Percentiles rank a stretch among this genome's conserved stretches.
phyloP scores from a whole-genome alignment of 2,797 vertebrate genomes.

The Cynopterus sphinx region DNA sequence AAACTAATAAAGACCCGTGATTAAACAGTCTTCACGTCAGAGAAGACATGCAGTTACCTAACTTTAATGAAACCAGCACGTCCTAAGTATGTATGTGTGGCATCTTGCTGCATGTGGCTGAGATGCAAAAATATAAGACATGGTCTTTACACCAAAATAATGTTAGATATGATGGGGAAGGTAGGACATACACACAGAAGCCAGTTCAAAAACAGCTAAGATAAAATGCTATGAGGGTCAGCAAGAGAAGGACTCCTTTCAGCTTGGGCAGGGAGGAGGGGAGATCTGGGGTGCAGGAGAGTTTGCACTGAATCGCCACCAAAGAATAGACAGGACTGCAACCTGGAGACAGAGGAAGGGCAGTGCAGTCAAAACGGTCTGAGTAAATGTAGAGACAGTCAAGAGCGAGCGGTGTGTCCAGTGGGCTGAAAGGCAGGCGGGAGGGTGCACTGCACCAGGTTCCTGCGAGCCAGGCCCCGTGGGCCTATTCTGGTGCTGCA shows the following conservation, averaged over 20 bases:
- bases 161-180: neutral
- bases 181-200: neutral
- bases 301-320: neutral
- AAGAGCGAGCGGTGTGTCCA: neutral
- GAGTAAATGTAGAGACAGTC: neutral
- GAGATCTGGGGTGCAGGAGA: neutral
- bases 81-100: neutral
- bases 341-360: neutral
- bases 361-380: too few relatives aligned
- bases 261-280: neutral
- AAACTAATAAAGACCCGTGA: neutral
- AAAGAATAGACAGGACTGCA: neutral
- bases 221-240: neutral
- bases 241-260: neutral
- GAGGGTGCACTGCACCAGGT: rapidly evolving
- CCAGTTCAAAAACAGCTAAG: too few relatives aligned
- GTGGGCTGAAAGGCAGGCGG: rapidly evolving
- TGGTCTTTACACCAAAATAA: neutral
- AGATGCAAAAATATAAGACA: neutral
- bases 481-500: neutral
- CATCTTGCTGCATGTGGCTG: neutral
- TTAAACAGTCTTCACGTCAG: neutral
- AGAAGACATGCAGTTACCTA: neutral
- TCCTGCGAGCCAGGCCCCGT: neutral
- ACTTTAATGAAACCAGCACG: neutral